These are phyloP conservation scores for Brachyrhaphis roseni DNA, from an alignment of 2,797 vertebrate species.

Conservation along the genomic window DNA sequence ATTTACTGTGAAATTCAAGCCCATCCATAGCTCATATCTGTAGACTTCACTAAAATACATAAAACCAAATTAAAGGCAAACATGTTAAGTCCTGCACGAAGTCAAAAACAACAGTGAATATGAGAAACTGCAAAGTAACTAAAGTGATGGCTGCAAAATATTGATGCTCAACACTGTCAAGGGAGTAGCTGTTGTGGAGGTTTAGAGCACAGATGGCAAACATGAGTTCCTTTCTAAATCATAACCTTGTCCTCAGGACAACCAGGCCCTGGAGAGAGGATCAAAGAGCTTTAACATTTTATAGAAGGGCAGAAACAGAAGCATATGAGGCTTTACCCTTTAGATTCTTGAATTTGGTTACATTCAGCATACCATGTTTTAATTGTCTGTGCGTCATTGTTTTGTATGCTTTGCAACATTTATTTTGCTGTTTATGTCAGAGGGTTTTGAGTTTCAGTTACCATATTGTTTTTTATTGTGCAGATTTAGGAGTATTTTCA, in stretches of 20 bases:
- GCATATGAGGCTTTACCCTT: neutral
- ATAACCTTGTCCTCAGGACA: constrained; percentile 52
- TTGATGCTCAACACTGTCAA: constrained; percentile 25
- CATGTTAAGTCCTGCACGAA: neutral
- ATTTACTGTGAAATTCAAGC: neutral
- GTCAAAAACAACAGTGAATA: neutral
- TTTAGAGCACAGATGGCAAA: constrained; percentile 55
- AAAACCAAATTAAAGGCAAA: constrained; percentile 4
- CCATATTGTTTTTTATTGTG: too few species aligned
- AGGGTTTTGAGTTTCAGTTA: too few species aligned
- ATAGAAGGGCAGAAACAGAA: constrained; percentile 24
- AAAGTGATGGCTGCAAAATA: constrained; percentile 17
- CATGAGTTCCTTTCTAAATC: constrained; percentile 39
- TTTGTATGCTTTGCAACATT: neutral
- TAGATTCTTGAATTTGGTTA: constrained; percentile 1
- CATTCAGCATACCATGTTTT: neutral
- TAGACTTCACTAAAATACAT: neutral
- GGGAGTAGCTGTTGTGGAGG: constrained; percentile 37
- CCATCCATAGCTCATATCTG: neutral
- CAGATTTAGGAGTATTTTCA: too few species aligned
- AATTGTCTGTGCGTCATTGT: neutral
- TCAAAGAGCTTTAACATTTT: constrained; percentile 31
- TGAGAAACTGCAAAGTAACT: constrained; percentile 7
- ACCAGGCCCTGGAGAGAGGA: constrained; percentile 27
- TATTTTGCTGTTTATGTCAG: too few species aligned